phyloP scores from a whole-genome alignment of 1,140 invertebrate genomes.

The Aphelenchoides besseyi region DNA sequence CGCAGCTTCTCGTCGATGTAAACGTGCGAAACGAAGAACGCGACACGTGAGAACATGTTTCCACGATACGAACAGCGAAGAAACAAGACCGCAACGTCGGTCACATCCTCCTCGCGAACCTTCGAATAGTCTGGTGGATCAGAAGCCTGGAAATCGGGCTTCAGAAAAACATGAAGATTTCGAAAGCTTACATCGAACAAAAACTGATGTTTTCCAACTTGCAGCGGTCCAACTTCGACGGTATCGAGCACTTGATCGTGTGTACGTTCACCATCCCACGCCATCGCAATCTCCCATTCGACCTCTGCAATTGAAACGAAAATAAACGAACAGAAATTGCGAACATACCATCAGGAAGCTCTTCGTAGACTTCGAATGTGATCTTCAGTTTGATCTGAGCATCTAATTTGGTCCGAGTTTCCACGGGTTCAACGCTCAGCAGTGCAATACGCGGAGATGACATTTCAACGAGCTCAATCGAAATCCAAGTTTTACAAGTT shows the following conservation, averaged over 20 bases:
- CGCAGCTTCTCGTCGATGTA: constrained; percentile 85
- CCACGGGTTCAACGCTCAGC: not conserved
- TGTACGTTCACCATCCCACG: constrained; percentile 69
- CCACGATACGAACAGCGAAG: constrained; percentile 84
- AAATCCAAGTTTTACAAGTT: too few species aligned
- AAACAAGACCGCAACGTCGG: constrained; percentile 92
- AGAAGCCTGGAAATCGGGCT: constrained; percentile 70
- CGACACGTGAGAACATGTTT: constrained; percentile 81
- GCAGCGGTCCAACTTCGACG: constrained; percentile 91
- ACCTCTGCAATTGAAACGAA: constrained; percentile 3
- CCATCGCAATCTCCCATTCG: constrained; percentile 11
- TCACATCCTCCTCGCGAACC: constrained; percentile 87
- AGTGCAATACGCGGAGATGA: not conserved
- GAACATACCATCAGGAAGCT: not conserved
- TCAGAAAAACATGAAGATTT: constrained; percentile 15
- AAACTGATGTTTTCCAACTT: constrained; percentile 92
- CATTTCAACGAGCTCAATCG: too few species aligned
- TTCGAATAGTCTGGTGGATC: constrained; percentile 85
- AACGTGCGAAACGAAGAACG: constrained; percentile 97
- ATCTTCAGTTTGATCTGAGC: constrained; percentile 6
- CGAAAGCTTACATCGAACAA: constrained; percentile 75
- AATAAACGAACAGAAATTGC: not conserved
- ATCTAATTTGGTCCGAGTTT: not conserved
- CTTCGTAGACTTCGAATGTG: constrained; percentile 21
- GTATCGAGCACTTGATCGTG: constrained; percentile 83